A percentile compares a stretch with the other conserved stretches of the same genome.
Conservation (phyloP, 2,888 invertebrate species). For the Volucella inflata region DNA sequence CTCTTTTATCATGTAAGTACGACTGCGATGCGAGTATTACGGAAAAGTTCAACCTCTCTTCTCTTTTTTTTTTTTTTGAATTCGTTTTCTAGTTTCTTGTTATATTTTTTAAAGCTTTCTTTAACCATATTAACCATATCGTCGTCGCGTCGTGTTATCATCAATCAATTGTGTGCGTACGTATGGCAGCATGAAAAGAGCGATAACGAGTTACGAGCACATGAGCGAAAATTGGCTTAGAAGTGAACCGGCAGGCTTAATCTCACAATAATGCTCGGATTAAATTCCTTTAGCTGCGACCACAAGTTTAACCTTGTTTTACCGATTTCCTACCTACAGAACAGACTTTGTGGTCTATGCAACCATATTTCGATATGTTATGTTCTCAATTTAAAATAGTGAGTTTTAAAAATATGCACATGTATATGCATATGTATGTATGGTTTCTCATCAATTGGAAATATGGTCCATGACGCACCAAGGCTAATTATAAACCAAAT, state of each 20-base stretch:
- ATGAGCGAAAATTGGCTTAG: constrained; percentile 48
- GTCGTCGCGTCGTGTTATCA: constrained; percentile 54
- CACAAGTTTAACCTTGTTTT: too few relatives aligned
- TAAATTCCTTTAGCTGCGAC: too few relatives aligned
- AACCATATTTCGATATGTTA: too few relatives aligned
- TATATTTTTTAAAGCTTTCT: constrained; percentile 18
- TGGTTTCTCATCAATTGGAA: too few relatives aligned
- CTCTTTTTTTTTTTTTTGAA: background rate
- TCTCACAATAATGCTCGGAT: background rate
- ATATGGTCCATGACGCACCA: too few relatives aligned
- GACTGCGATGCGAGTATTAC: too few relatives aligned
- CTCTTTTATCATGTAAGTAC: constrained; percentile 25
- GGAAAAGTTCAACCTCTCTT: constrained; percentile 14
- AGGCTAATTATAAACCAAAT: too few relatives aligned
- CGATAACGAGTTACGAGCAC: constrained; percentile 59
- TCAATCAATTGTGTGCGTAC: constrained; percentile 58
- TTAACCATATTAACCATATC: constrained; percentile 46
- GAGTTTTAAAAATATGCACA: too few relatives aligned
- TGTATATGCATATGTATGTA: too few relatives aligned
- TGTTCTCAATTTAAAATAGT: too few relatives aligned
- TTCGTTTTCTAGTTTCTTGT: background rate
- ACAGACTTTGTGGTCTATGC: too few relatives aligned
- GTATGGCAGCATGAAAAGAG: background rate
- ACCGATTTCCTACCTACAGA: too few relatives aligned
- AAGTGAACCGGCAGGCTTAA: constrained; percentile 60